Evolutionary conservation across 2,888 invertebrate genomes (phyloP).

Genomic region (Agriopis marginaria): DNA sequence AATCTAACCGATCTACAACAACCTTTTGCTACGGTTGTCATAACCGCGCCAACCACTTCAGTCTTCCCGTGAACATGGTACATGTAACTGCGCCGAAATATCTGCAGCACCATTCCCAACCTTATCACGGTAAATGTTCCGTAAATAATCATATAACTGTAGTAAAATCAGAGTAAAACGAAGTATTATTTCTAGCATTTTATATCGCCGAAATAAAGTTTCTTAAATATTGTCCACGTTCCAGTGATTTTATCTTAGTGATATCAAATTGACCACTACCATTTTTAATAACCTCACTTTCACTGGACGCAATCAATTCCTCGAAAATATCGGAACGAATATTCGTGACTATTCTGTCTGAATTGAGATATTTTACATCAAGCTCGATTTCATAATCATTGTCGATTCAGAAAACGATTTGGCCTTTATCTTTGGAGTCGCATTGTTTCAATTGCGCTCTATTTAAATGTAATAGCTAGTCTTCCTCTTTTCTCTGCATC

Average conservation of each 20-base stretch:
- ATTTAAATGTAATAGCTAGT: conserved; percentile 49
- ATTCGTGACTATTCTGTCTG: conserved; percentile 40
- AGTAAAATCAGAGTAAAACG: background rate
- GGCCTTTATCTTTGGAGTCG: conserved; percentile 5
- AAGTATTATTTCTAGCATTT: background rate
- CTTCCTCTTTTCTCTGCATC: conserved; percentile 44
- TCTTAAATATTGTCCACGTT: conserved; percentile 38
- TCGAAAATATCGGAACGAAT: conserved; percentile 44
- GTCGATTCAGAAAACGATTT: background rate
- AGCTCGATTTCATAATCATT: conserved; percentile 17
- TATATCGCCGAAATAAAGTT: conserved; percentile 7
- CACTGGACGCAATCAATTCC: conserved; percentile 57
- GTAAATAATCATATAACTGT: too few relatives aligned
- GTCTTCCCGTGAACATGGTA: too few relatives aligned
- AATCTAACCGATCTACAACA: too few relatives aligned
- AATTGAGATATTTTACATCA: conserved; percentile 16
- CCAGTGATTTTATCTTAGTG: conserved; percentile 48
- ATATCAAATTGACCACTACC: conserved; percentile 47
- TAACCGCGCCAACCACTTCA: too few relatives aligned
- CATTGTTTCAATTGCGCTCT: conserved; percentile 47
- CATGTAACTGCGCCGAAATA: too few relatives aligned
- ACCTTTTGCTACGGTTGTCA: too few relatives aligned
- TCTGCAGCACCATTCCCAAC: too few relatives aligned
- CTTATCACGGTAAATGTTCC: too few relatives aligned
- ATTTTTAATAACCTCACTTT: conserved; percentile 50